Percentiles rank a stretch among this genome's conserved stretches.
Conservation (phyloP, 2,888 invertebrate genomes). For the Trisateles emortualis region DNA sequence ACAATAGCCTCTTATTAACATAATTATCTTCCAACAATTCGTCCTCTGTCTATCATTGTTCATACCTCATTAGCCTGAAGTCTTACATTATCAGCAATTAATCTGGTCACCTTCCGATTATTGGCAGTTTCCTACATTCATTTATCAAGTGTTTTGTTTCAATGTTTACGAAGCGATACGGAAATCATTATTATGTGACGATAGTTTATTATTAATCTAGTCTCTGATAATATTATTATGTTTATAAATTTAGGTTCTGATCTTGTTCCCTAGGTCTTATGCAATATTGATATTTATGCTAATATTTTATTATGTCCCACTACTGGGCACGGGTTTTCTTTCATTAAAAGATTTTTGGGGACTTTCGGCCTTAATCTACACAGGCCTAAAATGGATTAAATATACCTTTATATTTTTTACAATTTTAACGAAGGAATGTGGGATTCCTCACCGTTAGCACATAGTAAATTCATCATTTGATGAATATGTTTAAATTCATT, state of each 20-base stretch:
- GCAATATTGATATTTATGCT: background rate
- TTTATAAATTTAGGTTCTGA: conserved; percentile 38
- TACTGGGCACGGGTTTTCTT: too few species aligned
- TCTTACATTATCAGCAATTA: conserved; percentile 43
- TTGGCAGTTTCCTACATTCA: conserved; percentile 60
- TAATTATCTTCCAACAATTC: conserved; percentile 18
- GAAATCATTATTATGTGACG: conserved; percentile 64
- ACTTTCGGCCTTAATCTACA: too few species aligned
- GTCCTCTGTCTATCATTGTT: conserved; percentile 48
- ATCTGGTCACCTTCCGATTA: conserved; percentile 60
- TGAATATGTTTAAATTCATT: too few species aligned
- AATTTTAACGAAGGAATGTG: too few species aligned
- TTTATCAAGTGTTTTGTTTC: conserved; percentile 68
- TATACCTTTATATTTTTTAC: too few species aligned
- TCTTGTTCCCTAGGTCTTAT: conserved; percentile 27
- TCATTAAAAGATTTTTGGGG: too few species aligned
- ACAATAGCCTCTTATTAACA: background rate
- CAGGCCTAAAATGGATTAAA: too few species aligned
- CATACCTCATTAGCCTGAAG: conserved; percentile 37
- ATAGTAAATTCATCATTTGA: too few species aligned
- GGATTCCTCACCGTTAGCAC: too few species aligned
- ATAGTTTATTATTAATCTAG: conserved; percentile 45
- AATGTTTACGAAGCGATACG: conserved; percentile 64
- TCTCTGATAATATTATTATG: conserved; percentile 34
- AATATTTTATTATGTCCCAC: too few species aligned